Evolutionary conservation across 2,888 invertebrate species (phyloP), one percentile per base, ranked within the genome.

Genomic region (Gerris lacustris): DNA sequence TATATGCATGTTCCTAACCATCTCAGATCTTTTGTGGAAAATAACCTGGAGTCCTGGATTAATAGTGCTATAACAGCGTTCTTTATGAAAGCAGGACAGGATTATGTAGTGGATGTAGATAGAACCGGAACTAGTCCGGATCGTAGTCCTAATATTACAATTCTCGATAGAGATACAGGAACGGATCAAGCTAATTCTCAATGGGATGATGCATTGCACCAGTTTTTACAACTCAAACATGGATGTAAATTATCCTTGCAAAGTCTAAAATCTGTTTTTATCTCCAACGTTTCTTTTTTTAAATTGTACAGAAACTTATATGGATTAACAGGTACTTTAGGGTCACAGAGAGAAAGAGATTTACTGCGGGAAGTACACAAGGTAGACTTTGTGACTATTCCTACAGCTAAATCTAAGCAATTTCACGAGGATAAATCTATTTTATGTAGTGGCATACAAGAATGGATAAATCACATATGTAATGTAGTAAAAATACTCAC

Each of bases 151-250:
- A 76, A 76, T 31, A 73, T 79, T 6, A 76, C 75, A 6, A 78
- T 79, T n/a, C 74, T 79, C 4, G 79, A 79, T 69, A 76, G 73
- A 62, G 78, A 78, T 67, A 81, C 81, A 0, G 82, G 81, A 6
- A 78, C 79, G 0, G 80, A 79, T 70, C 76, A 77, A 78, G 15
- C 11, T 1, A 55, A 77, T 44, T 78, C 79, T 4, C 78, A 80
- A 67, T 81, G 81, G 81, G 78, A 77, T 44, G 77, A 79, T 70
- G 81, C 77, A 0, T 73, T 82, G 17, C 80, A 80, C 71, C 81
- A 81, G 73, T 81, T 80, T 72, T 72, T 81, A 6, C 80, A 81
- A 72, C 75, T 82, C 4, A 81, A 81, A 73, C 80, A 81, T 73
- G 78, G 78, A 11, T 76, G 77, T 55, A 76, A 77, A 62, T 69